Base-by-base conservation (phyloP, 2,888 invertebrate genomes). In the Harpalus rubripes region DNA sequence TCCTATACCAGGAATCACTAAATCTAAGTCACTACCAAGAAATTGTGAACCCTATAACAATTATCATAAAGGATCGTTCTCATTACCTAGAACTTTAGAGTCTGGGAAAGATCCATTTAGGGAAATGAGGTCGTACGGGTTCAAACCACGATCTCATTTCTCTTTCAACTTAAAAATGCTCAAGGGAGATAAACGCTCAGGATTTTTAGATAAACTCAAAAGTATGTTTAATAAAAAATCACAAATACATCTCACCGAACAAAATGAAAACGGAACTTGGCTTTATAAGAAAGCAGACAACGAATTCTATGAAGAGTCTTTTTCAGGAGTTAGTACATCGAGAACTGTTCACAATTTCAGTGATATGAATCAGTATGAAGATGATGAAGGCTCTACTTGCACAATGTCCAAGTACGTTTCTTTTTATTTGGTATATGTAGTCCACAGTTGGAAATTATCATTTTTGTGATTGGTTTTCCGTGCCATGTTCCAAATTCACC, bases 361-460 rank as follows among this genome's bases (percentile, higher is more conserved):
- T 61, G 80, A 61, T n/a, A 16, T 61, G 16, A 32, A 63, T 52
- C 16, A 76, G 15, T 58, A 52, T 16, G 78, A 84, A 7, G 84
- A 78, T 15, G 44, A 52, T 52, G 44, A 52, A 4, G 44, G 44
- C 1, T 52, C 44, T 52, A 52, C 44, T 52, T 52, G 44, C 52
- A 39, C 84, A 12, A 78, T 63, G 63, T 44, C 74, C 10, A 78
- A 78, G 84, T 84, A 84, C 32, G 84, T 78, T 32, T 61, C 26
- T 84, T 76, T 72, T 18, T 63, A 8, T 83, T 76, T 41, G 10
- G 16, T 52, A n/a, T n/a, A 80, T 74, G 56, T 22, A 65, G 68
- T n/a, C 89, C 89, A 87, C 91, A 91, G 85, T 90, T 88, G 7
- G 89, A 88, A 82, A 91, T 90, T 15, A 89, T 84, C 10, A 91